Evolutionary conservation across 2,888 invertebrate species (phyloP).

Genomic region (Caenorhabditis sp.): DNA sequence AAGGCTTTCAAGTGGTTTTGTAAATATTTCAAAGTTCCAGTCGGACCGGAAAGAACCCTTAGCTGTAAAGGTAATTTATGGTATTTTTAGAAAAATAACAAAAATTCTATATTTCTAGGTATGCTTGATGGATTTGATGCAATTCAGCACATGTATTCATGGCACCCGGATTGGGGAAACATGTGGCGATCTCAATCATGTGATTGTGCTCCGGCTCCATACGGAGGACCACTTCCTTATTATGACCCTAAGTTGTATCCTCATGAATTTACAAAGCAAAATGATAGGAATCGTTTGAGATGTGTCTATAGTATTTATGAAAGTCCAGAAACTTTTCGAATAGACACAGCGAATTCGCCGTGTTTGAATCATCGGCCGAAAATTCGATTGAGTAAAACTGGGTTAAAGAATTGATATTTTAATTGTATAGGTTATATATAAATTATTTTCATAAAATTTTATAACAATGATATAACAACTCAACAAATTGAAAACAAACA

Average conservation of each 20-base stretch:
- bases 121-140: slow-evolving; percentile 65
- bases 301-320: slow-evolving; percentile 66
- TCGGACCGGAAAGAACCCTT: slow-evolving; percentile 54
- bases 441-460: background rate
- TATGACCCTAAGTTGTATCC: slow-evolving; percentile 67
- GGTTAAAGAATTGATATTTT: slow-evolving; percentile 13
- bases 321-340: slow-evolving; percentile 58
- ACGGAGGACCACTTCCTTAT: slow-evolving; percentile 67
- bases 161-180: slow-evolving; percentile 68
- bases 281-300: slow-evolving; percentile 59
- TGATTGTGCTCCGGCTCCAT: slow-evolving; percentile 67
- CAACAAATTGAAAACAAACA: slow-evolving; percentile 8
- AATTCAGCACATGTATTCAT: slow-evolving; percentile 64
- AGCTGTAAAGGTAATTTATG: slow-evolving; percentile 61
- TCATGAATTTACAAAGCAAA: slow-evolving; percentile 58
- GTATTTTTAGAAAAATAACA: slow-evolving; percentile 7
- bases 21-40: slow-evolving; percentile 61
- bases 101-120: slow-evolving; percentile 35
- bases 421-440: slow-evolving; percentile 5
- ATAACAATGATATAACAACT: background rate
- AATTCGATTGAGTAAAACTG: slow-evolving; percentile 52
- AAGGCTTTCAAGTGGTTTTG: slow-evolving; percentile 70
- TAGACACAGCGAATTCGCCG: slow-evolving; percentile 58
- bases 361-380: slow-evolving; percentile 64
- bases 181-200: slow-evolving; percentile 64